A percentile compares a stretch with the other conserved stretches of the same genome.
These are phyloP conservation scores for Sebastolobus altivelis DNA, from an alignment of 2,797 vertebrate species.

Conservation along the genomic window DNA sequence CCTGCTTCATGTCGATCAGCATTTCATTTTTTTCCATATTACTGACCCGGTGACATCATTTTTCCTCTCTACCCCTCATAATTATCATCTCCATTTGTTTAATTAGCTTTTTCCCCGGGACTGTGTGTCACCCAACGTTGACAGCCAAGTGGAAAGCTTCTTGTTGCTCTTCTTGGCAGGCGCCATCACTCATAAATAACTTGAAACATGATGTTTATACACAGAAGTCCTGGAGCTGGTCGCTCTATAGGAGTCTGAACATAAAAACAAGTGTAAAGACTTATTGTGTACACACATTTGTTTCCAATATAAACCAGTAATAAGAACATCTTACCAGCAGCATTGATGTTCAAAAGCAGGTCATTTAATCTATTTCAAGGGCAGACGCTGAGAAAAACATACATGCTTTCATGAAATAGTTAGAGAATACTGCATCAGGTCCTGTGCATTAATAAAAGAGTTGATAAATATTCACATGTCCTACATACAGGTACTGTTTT, in stretches of 20 bases:
- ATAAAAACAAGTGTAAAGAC: constrained; percentile 12
- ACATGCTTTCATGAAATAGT: constrained; percentile 8
- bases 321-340: not conserved
- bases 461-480: constrained; percentile 5
- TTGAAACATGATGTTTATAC: constrained; percentile 24
- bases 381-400: not conserved
- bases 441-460: not conserved
- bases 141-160: constrained; percentile 8
- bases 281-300: not conserved
- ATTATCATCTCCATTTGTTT: constrained; percentile 6
- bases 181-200: constrained; percentile 13
- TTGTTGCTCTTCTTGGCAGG: not conserved
- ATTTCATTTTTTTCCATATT: constrained; percentile 17
- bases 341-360: constrained; percentile 10
- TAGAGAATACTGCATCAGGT: not conserved
- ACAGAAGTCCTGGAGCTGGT: not conserved
- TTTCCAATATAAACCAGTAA: not conserved
- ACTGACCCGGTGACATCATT: constrained; percentile 26
- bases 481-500: not conserved
- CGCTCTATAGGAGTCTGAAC: not conserved
- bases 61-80: not conserved
- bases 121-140: not conserved
- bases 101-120: not conserved
- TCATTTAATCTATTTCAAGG: constrained; percentile 9
- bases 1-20: constrained; percentile 11